Evolutionary conservation across 2,888 invertebrate species (phyloP).

Genomic region (Willowsia nigromaculata): DNA sequence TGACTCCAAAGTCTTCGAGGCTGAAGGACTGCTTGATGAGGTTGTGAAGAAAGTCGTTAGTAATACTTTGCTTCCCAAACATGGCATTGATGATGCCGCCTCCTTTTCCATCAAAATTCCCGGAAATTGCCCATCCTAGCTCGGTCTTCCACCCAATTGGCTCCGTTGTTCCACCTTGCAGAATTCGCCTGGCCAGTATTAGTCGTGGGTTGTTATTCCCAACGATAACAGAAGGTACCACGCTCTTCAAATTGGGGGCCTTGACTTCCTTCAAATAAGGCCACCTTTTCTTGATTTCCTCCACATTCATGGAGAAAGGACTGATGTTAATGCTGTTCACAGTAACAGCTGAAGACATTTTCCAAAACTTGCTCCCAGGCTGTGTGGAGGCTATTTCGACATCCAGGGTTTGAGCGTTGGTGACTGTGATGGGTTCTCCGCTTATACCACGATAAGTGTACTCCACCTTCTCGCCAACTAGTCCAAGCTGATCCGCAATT

Average conservation of each 20-base stretch:
- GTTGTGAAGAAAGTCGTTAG: too few relatives aligned
- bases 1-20: too few relatives aligned
- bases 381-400: neutral
- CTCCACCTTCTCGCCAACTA: neutral
- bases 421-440: neutral
- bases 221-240: neutral
- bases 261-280: neutral
- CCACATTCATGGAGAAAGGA: neutral
- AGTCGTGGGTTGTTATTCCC: neutral
- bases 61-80: too few relatives aligned
- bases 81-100: too few relatives aligned
- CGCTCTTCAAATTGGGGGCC: neutral
- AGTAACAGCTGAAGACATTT: neutral
- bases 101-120: too few relatives aligned
- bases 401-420: neutral
- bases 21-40: too few relatives aligned
- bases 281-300: neutral
- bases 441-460: neutral
- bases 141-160: too few relatives aligned
- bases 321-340: too few relatives aligned
- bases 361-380: neutral
- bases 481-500: neutral
- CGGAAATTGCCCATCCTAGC: too few relatives aligned
- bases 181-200: neutral
- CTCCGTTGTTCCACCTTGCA: too few relatives aligned